Evolutionary conservation across 2,113 vertebrate species (phyloP).

Genomic region (Bettongia penicillata): DNA sequence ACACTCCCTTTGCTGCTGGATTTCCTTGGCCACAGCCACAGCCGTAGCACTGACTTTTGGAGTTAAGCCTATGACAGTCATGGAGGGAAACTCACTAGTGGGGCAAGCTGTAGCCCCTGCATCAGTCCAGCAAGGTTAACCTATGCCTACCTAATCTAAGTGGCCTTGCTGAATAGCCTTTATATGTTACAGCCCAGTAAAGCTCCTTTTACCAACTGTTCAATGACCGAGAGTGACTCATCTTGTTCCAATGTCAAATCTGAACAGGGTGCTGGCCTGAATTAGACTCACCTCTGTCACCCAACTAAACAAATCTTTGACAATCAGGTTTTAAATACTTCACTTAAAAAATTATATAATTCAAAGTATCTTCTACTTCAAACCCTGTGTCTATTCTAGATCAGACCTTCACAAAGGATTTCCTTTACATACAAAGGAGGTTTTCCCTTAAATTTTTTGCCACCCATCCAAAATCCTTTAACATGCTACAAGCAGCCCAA

Average conservation of each 20-base stretch:
- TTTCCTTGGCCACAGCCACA: not conserved
- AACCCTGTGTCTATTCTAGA: not conserved
- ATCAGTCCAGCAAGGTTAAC: not conserved
- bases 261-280: not conserved
- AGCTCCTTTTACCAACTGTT: not conserved
- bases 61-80: not conserved
- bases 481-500: too few species aligned
- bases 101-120: not conserved
- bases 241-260: not conserved
- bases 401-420: not conserved
- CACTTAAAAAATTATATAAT: not conserved
- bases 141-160: not conserved
- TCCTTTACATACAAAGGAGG: too few species aligned
- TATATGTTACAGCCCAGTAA: not conserved
- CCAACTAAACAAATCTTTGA: not conserved
- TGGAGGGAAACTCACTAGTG: not conserved
- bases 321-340: not conserved
- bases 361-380: not conserved
- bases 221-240: not conserved
- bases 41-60: not conserved
- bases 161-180: not conserved
- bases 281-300: not conserved
- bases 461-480: too few species aligned
- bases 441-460: too few species aligned
- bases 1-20: not conserved